Evolutionary conservation across 1,140 invertebrate genomes (phyloP), one percentile per base, ranked within the genome.

Genomic region (Dinoponera quadriceps): DNA sequence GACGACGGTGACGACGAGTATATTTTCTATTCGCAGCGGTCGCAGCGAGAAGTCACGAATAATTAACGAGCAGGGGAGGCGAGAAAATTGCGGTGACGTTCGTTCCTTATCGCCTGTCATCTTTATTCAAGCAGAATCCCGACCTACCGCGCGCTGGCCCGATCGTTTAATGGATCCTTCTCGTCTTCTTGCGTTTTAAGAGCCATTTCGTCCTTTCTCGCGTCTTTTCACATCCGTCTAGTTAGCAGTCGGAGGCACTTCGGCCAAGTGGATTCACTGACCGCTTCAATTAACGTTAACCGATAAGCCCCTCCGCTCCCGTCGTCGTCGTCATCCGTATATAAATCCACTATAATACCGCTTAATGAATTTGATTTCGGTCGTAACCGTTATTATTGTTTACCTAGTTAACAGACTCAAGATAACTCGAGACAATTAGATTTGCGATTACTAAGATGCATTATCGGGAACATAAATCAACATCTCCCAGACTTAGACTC

Each of bases 251-350:
- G 51, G 7, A 69, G 33, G 63, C 63, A 80, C 16, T 66, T 57
- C 22, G n/a, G 51, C 51, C 75, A 44, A 55, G 65, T 80, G 18
- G 33, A 78, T 78, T 78, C 74, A 66, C 74, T 77, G 74, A 77
- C 60, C 74, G 74, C 62, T 77, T 77, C 51, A 80, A 80, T 80
- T 69, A 80, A 78, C 65, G 75, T 78, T 78, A 69, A 80, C 75
- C 33, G 75, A 80, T 80, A 38, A 48, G 38, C 0, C 49, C n/a
- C 55, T 62, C 18, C 20, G 20, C 3, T 38, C 63, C 33, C 16
- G 22, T 65, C 44, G 33, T 51, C 11, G 51, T 7, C 38, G 38
- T 44, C 38, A 9, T n/a, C 7, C 57, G 75, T 69, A n/a, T 80
- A 48, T 80, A 69, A 57, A 69, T 80, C 18, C 14, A 22, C 22